phyloP scores from a whole-genome alignment of 2,888 invertebrate genomes.

The Ecliptopera silaceata region DNA sequence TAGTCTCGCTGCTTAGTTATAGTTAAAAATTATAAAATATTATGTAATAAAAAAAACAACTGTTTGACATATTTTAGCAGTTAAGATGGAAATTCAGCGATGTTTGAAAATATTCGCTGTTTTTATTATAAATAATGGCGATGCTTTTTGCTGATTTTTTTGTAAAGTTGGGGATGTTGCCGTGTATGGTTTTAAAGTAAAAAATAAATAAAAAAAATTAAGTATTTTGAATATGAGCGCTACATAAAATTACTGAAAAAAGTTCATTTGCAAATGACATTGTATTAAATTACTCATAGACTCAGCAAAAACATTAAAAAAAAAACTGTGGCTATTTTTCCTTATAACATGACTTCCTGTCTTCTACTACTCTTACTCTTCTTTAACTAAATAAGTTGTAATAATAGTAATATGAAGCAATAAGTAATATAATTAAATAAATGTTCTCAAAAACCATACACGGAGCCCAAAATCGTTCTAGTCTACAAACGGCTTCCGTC shows the following conservation, averaged over 20 bases:
- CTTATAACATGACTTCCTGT: no score
- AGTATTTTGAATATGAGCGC: no score
- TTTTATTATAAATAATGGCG: conserved; percentile 34
- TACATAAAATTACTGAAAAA: no score
- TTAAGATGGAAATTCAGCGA: conserved; percentile 59
- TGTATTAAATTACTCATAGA: no score
- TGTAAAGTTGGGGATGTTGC: conserved; percentile 43
- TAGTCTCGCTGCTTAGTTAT: conserved; percentile 75
- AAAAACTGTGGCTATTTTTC: no score
- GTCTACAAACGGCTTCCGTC: conserved; percentile 71
- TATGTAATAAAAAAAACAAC: conserved; percentile 61
- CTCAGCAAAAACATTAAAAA: no score
- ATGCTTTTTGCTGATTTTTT: conserved; percentile 42
- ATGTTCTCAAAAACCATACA: conserved; percentile 36
- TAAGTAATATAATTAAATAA: no score
- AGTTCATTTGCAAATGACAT: no score
- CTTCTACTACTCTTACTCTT: no score
- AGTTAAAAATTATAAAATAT: conserved; percentile 51
- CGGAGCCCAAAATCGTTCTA: conserved; percentile 49
- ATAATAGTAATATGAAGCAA: no score
- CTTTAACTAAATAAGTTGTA: no score
- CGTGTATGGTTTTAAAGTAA: conserved; percentile 43
- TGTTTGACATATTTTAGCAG: conserved; percentile 54
- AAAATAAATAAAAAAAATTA: no score
- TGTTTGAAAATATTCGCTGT: conserved; percentile 34